Evolutionary conservation across 2,113 vertebrate species (phyloP).

Genomic region (Python bivittatus): DNA sequence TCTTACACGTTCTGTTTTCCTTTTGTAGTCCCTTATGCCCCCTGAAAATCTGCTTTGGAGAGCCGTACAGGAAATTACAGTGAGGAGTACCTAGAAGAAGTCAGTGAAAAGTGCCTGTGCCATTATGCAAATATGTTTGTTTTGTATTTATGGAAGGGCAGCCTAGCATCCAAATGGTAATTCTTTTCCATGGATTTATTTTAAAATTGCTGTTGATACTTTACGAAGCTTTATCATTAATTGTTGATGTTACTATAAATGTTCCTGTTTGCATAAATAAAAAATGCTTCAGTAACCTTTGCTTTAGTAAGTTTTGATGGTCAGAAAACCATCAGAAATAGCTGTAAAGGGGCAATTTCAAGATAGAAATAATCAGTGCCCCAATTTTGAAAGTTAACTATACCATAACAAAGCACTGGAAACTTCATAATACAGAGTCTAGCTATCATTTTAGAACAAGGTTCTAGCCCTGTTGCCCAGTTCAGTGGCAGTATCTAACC

Average conservation of each 20-base stretch:
- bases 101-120: not conserved
- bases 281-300: conserved; percentile 34
- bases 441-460: not conserved
- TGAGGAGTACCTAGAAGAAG: not conserved
- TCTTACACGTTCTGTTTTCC: not conserved
- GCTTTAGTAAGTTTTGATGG: not conserved
- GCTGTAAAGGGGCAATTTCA: not conserved
- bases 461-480: not conserved
- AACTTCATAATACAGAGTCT: not conserved
- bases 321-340: not conserved
- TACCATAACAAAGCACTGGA: not conserved
- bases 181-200: conserved; percentile 10
- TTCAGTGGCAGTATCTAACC: not conserved
- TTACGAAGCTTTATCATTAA: conserved; percentile 12
- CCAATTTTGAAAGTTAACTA: not conserved
- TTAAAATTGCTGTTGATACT: conserved; percentile 19
- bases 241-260: conserved; percentile 1
- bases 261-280: conserved; percentile 1
- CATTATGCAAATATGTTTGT: not conserved
- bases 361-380: not conserved
- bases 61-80: not conserved
- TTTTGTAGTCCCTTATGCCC: not conserved
- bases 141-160: not conserved
- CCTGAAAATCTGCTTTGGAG: not conserved
- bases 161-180: not conserved